phyloP scores from a whole-genome alignment of 2,113 vertebrate genomes.

The Dicentrarchus labrax region DNA sequence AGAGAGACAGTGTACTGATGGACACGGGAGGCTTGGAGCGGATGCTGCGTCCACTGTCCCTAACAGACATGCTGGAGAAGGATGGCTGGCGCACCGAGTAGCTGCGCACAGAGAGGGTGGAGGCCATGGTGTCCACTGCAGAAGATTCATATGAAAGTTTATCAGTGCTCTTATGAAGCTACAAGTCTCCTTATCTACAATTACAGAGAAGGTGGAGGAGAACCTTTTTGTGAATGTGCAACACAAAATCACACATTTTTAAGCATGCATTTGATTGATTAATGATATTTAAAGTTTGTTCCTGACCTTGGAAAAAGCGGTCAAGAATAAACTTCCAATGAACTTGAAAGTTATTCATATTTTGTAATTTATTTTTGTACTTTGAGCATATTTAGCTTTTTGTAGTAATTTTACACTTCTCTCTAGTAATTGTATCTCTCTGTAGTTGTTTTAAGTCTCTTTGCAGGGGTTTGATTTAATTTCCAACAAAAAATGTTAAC shows the following conservation, averaged over 20 bases:
- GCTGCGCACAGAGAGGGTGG: slow-evolving; percentile 76
- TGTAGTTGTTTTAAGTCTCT: not conserved
- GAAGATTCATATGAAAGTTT: not conserved
- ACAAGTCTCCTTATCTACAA: not conserved
- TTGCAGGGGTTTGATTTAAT: not conserved
- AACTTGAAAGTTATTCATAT: not conserved
- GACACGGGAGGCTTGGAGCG: slow-evolving; percentile 73
- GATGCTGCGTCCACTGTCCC: slow-evolving; percentile 73
- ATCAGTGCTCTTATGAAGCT: not conserved
- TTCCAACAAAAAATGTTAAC: not conserved
- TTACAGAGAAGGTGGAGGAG: not conserved
- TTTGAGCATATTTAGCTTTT: not conserved
- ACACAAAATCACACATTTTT: not conserved
- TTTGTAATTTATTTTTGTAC: not conserved
- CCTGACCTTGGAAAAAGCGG: not conserved
- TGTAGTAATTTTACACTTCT: not conserved
- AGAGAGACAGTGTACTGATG: slow-evolving; percentile 59
- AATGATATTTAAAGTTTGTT: not conserved
- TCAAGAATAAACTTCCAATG: not conserved
- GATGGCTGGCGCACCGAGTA: slow-evolving; percentile 76
- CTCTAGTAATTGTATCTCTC: not conserved
- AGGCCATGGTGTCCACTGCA: slow-evolving; percentile 77
- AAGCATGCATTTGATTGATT: not conserved
- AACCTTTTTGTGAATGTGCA: not conserved
- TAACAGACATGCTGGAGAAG: slow-evolving; percentile 81